A percentile compares a stretch with the other conserved stretches of the same genome.
Evolutionary conservation across 2,113 vertebrate species (phyloP).

Genomic region (Malurus elegans): DNA sequence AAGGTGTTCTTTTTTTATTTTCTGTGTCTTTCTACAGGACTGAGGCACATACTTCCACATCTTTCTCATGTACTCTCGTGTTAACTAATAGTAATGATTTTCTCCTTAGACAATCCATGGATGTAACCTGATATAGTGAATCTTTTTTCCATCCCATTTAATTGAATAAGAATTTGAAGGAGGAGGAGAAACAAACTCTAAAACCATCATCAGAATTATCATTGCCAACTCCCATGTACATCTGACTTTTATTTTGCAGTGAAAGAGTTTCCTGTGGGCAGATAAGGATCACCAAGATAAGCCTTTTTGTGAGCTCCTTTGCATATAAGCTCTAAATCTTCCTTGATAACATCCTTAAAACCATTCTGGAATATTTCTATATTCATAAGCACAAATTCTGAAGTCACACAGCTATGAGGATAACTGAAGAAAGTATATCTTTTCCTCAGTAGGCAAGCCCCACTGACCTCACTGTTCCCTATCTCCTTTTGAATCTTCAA

Average conservation of each 20-base stretch:
- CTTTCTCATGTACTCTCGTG: not conserved
- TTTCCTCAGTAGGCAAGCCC: not conserved
- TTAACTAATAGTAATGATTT: not conserved
- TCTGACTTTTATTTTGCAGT: not conserved
- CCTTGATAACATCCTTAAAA: not conserved
- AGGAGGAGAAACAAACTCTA: not conserved
- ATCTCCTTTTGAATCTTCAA: not conserved
- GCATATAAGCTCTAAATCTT: not conserved
- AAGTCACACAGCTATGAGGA: not conserved
- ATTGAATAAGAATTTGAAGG: not conserved
- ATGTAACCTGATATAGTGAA: not conserved
- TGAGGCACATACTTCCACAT: not conserved
- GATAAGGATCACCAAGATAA: not conserved
- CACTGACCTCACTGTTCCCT: not conserved
- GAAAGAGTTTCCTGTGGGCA: not conserved
- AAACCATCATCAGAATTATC: not conserved
- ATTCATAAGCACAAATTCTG: not conserved
- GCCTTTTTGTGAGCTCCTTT: not conserved
- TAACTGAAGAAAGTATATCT: not conserved
- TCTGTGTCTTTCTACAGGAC: fast-evolving
- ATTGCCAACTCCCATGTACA: not conserved
- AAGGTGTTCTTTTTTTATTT: not conserved
- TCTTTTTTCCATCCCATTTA: not conserved
- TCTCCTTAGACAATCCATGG: not conserved
- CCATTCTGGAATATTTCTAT: not conserved